A percentile compares a stretch with the other conserved stretches of the same genome.
phyloP scores from a whole-genome alignment of 92 coral and sea anemone genomes.

The Micromussa lordhowensis region DNA sequence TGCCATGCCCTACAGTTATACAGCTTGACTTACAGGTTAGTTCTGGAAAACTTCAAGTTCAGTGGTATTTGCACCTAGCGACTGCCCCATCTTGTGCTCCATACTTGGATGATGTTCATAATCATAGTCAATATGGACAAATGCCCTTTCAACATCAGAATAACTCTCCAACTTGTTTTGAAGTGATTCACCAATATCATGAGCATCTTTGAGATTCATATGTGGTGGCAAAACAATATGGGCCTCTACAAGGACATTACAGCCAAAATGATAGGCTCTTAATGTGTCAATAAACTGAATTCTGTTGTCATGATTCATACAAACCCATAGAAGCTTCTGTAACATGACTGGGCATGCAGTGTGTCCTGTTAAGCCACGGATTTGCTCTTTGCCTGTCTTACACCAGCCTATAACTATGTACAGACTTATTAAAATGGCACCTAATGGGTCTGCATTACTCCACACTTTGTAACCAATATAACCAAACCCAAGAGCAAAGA shows the following conservation, averaged over 20 bases:
- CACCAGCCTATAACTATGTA: constrained; percentile 94
- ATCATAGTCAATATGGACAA: constrained; percentile 97
- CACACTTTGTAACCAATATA: constrained; percentile 89
- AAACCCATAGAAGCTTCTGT: constrained; percentile 86
- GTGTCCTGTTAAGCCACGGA: constrained; percentile 84
- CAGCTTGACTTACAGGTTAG: no score
- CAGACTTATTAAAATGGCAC: constrained; percentile 90
- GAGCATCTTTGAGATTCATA: constrained; percentile 88
- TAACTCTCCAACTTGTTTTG: constrained; percentile 88
- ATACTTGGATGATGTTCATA: constrained; percentile 85
- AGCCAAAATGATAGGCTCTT: constrained; percentile 96
- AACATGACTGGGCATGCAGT: constrained; percentile 85
- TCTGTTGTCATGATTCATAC: constrained; percentile 80
- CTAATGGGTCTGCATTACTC: constrained; percentile 91
- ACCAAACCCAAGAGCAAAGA: constrained; percentile 89
- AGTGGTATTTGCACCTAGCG: not conserved
- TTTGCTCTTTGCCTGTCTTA: constrained; percentile 83
- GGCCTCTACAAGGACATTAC: constrained; percentile 88
- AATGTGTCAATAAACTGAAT: constrained; percentile 93
- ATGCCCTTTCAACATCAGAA: constrained; percentile 92
- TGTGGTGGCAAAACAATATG: constrained; percentile 93
- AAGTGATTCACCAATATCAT: constrained; percentile 95
- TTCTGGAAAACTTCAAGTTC: no score
- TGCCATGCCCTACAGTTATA: no score
- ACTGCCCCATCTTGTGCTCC: constrained; percentile 84